A percentile compares a stretch with the other conserved stretches of the same genome.
These are phyloP conservation scores for Emydoidea blandingii DNA, from an alignment of 2,797 vertebrate species.

Conservation along the genomic window DNA sequence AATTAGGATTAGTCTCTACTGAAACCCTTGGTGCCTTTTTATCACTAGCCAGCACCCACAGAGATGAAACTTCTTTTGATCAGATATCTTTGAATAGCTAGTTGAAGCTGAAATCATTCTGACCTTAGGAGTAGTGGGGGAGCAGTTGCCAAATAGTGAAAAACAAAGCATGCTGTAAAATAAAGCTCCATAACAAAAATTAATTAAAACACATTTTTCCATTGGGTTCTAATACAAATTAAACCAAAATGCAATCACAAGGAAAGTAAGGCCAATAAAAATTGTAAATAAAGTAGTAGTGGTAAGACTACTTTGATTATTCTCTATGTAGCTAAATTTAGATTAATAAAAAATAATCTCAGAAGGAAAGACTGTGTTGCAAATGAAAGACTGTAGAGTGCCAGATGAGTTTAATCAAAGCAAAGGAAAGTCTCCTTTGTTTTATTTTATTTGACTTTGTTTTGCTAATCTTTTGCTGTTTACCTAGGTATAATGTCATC, in stretches of 20 bases:
- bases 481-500: slow-evolving; percentile 65
- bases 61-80: slow-evolving; percentile 67
- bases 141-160: slow-evolving; percentile 16
- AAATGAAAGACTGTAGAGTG: slow-evolving; percentile 19
- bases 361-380: slow-evolving; percentile 50
- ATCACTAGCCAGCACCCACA: slow-evolving; percentile 37
- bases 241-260: slow-evolving; percentile 52
- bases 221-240: slow-evolving; percentile 48
- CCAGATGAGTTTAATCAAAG: slow-evolving; percentile 44
- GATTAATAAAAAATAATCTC: slow-evolving; percentile 49
- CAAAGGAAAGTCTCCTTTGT: slow-evolving; percentile 21
- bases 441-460: slow-evolving; percentile 66
- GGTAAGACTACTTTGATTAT: slow-evolving; percentile 35
- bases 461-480: slow-evolving; percentile 68
- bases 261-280: slow-evolving; percentile 65
- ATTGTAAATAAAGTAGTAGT: slow-evolving; percentile 47
- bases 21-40: slow-evolving; percentile 51
- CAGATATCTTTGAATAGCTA: slow-evolving; percentile 59
- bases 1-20: slow-evolving; percentile 62
- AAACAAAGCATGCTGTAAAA: slow-evolving; percentile 39
- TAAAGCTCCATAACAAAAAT: slow-evolving; percentile 51
- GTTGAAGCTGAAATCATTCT: slow-evolving; percentile 56
- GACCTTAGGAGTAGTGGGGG: background rate
- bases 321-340: background rate
- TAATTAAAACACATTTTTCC: slow-evolving; percentile 69